Evolutionary conservation across 2,888 invertebrate genomes (phyloP), one percentile per base, ranked within the genome.

Genomic region (Ecliptopera silaceata): DNA sequence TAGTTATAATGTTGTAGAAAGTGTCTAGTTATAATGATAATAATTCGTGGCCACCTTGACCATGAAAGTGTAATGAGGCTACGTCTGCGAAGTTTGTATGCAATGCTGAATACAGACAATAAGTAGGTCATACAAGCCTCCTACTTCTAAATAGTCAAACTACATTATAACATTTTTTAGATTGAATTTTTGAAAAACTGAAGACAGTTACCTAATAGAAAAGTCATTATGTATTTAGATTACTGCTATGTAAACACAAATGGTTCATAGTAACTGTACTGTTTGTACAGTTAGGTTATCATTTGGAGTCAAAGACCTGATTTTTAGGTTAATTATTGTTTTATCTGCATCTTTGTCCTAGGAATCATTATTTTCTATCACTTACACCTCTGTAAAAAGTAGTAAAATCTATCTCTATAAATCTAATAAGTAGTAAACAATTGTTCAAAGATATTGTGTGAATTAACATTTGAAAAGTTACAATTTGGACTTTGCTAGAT

Each of bases 41-140:
- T 68, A 65, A 64, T 55, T 65, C 53, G 44, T 38, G 49, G 52
- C 66, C 59, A 64, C 75, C 73, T 77, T 76, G 77, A 62, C 71
- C 72, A 59, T 74, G 75, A 67, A 64, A 56, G 36, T 59, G 34
- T 38, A n/a, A 54, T 29, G 39, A 61, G 47, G 38, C 51, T 55
- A 45, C 41, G 49, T 47, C 29, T 42, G 15, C 31, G 22, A 29
- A 29, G 47, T 46, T 56, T 56, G 42, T 56, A 54, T 48, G 32
- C 51, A 44, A 20, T 46, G 17, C 34, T 3, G 11, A n/a, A 2
- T 31, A 26, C 22, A 10, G 34, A 29, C 45, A n/a, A 4, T 47
- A 68, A 45, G 47, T 69, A 63, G 63, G 68, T 69, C 68, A 69
- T 56, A 22, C 12, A 17, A 3, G 15, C 12, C 12, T 34, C 3